phyloP scores from a whole-genome alignment of 2,797 vertebrate genomes.

The Danio tinwini region DNA sequence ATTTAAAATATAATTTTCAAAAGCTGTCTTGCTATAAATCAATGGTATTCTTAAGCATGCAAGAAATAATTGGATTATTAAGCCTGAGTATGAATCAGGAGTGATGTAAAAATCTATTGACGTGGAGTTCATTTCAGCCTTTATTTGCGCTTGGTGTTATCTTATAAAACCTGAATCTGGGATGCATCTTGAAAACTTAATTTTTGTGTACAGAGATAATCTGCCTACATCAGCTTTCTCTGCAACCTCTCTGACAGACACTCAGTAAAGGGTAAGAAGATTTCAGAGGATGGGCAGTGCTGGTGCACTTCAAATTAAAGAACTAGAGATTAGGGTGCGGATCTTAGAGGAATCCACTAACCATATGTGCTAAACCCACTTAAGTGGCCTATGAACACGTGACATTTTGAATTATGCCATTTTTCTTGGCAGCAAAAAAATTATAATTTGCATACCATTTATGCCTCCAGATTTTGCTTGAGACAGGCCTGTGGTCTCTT shows the following conservation, averaged over 20 bases:
- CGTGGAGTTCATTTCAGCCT: neutral
- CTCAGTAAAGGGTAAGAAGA: constrained; percentile 73
- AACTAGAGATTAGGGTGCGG: constrained; percentile 76
- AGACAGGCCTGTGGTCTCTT: constrained; percentile 81
- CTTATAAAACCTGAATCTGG: constrained; percentile 27
- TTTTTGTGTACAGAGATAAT: constrained; percentile 65
- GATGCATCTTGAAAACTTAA: neutral
- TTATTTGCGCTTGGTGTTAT: constrained; percentile 2
- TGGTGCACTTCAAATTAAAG: constrained; percentile 33
- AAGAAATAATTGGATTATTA: neutral
- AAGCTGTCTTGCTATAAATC: neutral
- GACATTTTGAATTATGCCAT: constrained; percentile 94
- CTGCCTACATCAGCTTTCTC: constrained; percentile 64
- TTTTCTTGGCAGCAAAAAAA: constrained; percentile 80
- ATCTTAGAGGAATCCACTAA: constrained; percentile 90
- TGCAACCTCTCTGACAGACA: constrained; percentile 65
- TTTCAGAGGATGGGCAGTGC: constrained; percentile 71
- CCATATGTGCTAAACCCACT: constrained; percentile 91
- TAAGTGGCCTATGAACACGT: constrained; percentile 87
- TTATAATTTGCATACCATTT: constrained; percentile 84
- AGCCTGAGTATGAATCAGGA: neutral
- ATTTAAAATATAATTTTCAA: neutral
- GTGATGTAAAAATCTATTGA: neutral
- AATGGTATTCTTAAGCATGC: neutral
- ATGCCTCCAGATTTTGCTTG: constrained; percentile 85